Evolutionary conservation across 23 tunicate genomes (phyloP), one percentile per base, ranked within the genome.

Genomic region (Halocynthia aurantium): DNA sequence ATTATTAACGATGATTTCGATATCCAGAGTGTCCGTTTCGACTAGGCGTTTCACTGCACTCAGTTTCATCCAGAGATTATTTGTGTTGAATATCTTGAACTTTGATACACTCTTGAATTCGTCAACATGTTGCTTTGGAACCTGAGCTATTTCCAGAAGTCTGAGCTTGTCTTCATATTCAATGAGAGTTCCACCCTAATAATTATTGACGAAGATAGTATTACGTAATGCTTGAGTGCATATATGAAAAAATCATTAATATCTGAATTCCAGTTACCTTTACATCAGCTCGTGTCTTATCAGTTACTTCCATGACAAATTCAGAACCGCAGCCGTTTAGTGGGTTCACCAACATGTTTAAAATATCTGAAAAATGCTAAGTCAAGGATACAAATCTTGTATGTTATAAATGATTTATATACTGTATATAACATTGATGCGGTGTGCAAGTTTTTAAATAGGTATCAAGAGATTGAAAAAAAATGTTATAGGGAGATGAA

Each of bases 21-120:
- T 94, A 12, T 88, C 86, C 81, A 87, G 70, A 10, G 18, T 80
- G 12, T 77, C 78, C 0, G 22, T 17, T 11, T 72, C 71, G 17
- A 63, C 61, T 21, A 94, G 83, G 5, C 65, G 55, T 13, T 84
- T 22, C 7, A 94, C 84, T 6, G 98, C 81, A 9, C 77, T n/a
- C 71, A 94, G 64, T 7, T 81, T 81, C 90, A 87, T 87, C 98
- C 98, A 94, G 12, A 94, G 69, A 58, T 94, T 94, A 80, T 94
- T 94, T 40, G 98, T 94, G 95, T 94, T 94, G 72, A 94, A 94
- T 52, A 94, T 94, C 57, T 94, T 94, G 89, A 94, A 94, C 82
- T 94, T 94, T 8, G 94, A 80, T 40, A 94, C 98, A 57, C 89
- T 83, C 65, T 94, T 94, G 65, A 94, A 94, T 66, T 94, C 98